Percentiles rank a stretch among this genome's conserved stretches.
These are phyloP conservation scores for Orbicella faveolata DNA, from an alignment of 64 coral and sea anemone genomes.

Conservation along the genomic window DNA sequence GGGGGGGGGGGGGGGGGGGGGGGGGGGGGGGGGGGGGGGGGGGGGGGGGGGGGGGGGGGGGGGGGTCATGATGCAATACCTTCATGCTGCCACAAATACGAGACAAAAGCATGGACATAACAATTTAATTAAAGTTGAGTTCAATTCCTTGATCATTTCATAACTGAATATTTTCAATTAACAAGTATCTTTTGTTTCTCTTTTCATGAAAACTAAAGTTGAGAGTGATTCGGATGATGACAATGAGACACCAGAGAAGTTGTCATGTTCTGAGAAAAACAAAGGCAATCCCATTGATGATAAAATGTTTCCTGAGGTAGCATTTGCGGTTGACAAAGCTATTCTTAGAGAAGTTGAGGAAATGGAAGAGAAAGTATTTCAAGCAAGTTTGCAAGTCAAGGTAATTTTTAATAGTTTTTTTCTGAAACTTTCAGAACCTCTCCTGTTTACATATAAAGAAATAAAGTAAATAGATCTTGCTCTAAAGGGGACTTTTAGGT, in stretches of 20 bases:
- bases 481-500: not conserved
- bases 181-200: not conserved
- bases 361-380: constrained; percentile 93
- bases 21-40: too few species aligned
- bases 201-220: constrained; percentile 7
- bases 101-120: too few species aligned
- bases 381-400: constrained; percentile 96
- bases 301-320: constrained; percentile 75
- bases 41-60: too few species aligned
- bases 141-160: too few species aligned
- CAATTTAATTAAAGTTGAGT: too few species aligned
- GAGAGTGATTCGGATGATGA: constrained; percentile 56
- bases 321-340: constrained; percentile 83
- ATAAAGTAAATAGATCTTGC: not conserved
- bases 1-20: too few species aligned
- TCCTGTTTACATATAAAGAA: too few species aligned
- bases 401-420: constrained; percentile 4
- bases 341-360: constrained; percentile 89
- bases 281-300: constrained; percentile 45
- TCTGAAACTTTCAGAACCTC: too few species aligned
- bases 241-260: not conserved
- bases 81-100: too few species aligned
- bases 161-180: too few species aligned
- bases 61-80: too few species aligned
- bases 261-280: not conserved